Percentiles rank a stretch among this genome's conserved stretches.
Evolutionary conservation across 1,140 invertebrate genomes (phyloP).

Genomic region (Caenorhabditis latens): DNA sequence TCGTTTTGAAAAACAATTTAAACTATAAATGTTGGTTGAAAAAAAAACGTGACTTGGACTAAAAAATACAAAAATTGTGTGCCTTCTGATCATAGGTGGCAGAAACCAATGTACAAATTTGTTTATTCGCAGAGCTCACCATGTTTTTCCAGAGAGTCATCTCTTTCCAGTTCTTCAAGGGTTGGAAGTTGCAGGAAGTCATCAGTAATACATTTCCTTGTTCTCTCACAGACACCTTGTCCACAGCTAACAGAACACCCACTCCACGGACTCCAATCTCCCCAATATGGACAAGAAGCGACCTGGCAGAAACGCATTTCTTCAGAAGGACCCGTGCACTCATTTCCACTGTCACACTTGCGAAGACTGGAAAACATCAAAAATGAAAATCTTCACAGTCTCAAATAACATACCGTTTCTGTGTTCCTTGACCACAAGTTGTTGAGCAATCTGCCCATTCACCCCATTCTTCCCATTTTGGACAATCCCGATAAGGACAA

Average conservation of each 20-base stretch:
- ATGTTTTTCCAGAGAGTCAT: slow-evolving; percentile 31
- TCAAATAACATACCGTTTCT: slow-evolving; percentile 55
- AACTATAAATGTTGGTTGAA: no score
- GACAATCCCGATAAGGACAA: slow-evolving; percentile 59
- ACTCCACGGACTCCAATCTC: slow-evolving; percentile 64
- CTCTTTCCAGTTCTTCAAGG: slow-evolving; percentile 23
- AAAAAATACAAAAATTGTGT: no score
- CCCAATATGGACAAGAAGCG: slow-evolving; percentile 66
- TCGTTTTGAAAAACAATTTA: background rate
- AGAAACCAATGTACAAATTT: no score
- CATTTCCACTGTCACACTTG: slow-evolving; percentile 57
- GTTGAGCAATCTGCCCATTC: slow-evolving; percentile 63
- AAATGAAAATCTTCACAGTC: background rate
- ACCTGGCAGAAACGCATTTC: slow-evolving; percentile 66
- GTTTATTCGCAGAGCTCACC: background rate
- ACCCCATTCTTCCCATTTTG: slow-evolving; percentile 64
- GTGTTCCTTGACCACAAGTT: slow-evolving; percentile 66
- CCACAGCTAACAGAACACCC: slow-evolving; percentile 68
- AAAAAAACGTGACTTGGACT: no score
- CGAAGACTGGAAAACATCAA: slow-evolving; percentile 59
- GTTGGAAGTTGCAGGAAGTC: slow-evolving; percentile 61
- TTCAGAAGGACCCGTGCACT: slow-evolving; percentile 56
- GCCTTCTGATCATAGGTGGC: no score
- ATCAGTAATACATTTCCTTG: slow-evolving; percentile 63
- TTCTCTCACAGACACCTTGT: slow-evolving; percentile 61